Percentiles rank a stretch among this genome's conserved stretches.
Conservation (phyloP, 2,888 invertebrate species). For the Cylloceria caligata region DNA sequence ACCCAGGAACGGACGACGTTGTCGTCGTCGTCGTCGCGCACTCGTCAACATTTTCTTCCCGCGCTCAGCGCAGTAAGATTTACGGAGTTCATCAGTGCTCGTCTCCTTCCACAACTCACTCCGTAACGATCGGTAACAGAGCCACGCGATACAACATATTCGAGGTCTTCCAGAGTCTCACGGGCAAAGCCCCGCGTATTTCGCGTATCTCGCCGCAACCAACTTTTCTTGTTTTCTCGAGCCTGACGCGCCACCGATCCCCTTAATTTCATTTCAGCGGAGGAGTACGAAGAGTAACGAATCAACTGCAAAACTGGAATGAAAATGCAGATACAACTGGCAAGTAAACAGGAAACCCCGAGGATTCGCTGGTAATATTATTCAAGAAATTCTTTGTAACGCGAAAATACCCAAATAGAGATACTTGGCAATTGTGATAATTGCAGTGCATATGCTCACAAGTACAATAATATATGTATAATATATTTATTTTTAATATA, state of each 20-base stretch:
- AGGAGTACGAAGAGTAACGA: constrained; percentile 18
- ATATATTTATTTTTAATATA: neutral
- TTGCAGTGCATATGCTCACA: neutral
- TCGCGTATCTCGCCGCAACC: constrained; percentile 70
- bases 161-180: constrained; percentile 39
- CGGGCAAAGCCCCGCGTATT: constrained; percentile 58
- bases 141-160: constrained; percentile 3
- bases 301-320: constrained; percentile 21
- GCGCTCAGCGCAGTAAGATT: constrained; percentile 63
- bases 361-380: constrained; percentile 64
- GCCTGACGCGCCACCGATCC: constrained; percentile 80
- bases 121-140: neutral
- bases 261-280: constrained; percentile 80
- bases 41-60: constrained; percentile 56
- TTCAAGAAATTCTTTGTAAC: constrained; percentile 65
- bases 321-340: constrained; percentile 35
- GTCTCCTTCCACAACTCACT: constrained; percentile 4
- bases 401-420: constrained; percentile 23
- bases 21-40: constrained; percentile 34
- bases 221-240: constrained; percentile 81
- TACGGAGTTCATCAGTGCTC: constrained; percentile 58
- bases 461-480: neutral
- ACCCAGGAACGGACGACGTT: constrained; percentile 8
- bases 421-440: constrained; percentile 18
- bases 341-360: constrained; percentile 46